Percentiles rank a stretch among this genome's conserved stretches.
Evolutionary conservation across 2,113 vertebrate genomes (phyloP).

Genomic region (Helogale parvula): DNA sequence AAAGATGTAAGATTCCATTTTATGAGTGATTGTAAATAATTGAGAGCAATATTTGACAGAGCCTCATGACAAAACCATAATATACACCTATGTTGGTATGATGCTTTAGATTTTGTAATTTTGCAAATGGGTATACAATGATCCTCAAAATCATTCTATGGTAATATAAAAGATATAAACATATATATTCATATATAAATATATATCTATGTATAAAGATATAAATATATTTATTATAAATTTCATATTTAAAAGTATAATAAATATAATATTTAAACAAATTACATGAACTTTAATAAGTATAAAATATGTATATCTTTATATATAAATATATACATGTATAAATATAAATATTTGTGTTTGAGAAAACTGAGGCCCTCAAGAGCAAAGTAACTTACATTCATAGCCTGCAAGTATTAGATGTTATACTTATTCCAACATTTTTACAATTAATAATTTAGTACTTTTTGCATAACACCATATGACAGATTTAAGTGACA

Average conservation of each 20-base stretch:
- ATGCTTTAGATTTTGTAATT: conserved; percentile 7
- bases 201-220: too few relatives aligned
- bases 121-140: neutral
- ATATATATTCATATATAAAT: neutral
- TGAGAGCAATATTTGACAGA: neutral
- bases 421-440: neutral
- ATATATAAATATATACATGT: too few relatives aligned
- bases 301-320: too few relatives aligned
- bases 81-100: neutral
- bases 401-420: neutral
- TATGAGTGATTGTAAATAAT: neutral
- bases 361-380: neutral
- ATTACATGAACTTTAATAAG: too few relatives aligned
- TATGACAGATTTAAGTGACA: neutral
- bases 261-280: too few relatives aligned
- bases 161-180: neutral
- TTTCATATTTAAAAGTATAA: too few relatives aligned
- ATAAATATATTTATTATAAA: too few relatives aligned
- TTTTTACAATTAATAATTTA: conserved; percentile 1
- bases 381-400: neutral
- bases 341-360: neutral
- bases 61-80: neutral
- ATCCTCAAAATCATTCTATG: neutral
- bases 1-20: neutral
- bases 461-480: neutral